Base-by-base conservation (phyloP, 2,797 vertebrate genomes). In the Enteromius anoplus region DNA sequence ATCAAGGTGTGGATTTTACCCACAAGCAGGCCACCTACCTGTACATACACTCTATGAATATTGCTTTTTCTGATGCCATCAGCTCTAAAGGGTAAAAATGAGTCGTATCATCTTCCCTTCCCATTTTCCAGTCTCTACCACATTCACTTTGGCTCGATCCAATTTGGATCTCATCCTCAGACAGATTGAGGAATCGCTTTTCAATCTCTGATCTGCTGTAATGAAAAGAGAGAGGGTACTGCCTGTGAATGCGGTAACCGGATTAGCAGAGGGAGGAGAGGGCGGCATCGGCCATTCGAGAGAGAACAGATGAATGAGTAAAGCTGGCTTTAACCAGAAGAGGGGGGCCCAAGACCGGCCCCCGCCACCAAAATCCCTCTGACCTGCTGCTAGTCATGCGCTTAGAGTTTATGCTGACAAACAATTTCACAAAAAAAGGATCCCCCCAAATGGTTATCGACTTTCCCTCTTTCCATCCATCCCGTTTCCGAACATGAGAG, bases 201-300 rank as follows among this genome's bases (percentile, higher is more conserved):
- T 82, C 80, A 82, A 82, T 85, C 82, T 84, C 71, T 84, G 82
- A 86, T 84, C 81, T 80, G 82, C 47, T 40, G 51, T 64, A 82
- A 32, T 82, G 85, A 58, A 23, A 15, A 58, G 55, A 51, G 68
- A 80, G 71, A 80, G 81, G 53, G 73, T 51, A 81, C 71, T 81
- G 70, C 72, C 76, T 84, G 70, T 80, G 84, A 80, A 85, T 82
- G 77, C 70, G 15, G 82, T 88, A 85, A 84, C 78, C 40, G 71
- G 78, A 86, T 86, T 86, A 88, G 66, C 9, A 19, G 53, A 79
- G 69, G 66, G 47, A 42, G 62, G 66, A 82, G 79, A 78, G 51
- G 42, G 75, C 29, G 70, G 78, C 79, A 64, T 81, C 69, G 66
- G 42, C 45, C 51, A 15, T 49, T 53, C 84, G 82, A 42, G 34